Evolutionary conservation across 2,797 vertebrate species (phyloP).

Genomic region (Sciaenops ocellatus): DNA sequence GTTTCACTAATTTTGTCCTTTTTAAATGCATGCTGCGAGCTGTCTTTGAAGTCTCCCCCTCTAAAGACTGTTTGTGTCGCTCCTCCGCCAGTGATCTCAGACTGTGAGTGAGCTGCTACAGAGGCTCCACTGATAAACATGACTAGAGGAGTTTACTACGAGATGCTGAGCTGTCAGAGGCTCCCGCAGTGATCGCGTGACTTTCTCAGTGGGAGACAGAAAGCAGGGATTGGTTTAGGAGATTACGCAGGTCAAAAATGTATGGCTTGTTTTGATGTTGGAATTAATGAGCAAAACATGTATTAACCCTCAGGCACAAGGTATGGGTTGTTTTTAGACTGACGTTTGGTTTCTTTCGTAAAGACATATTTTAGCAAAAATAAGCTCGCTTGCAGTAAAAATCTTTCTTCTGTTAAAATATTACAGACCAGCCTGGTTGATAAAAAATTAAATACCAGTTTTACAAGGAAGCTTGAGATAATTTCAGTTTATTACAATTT

Average conservation of each 20-base stretch:
- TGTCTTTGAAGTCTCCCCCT: conserved; percentile 60
- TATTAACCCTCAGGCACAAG: conserved; percentile 5
- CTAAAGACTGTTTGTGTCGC: conserved; percentile 46
- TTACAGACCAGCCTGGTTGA: background rate
- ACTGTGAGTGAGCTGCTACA: conserved; percentile 16
- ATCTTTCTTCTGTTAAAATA: background rate
- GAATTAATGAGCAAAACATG: conserved; percentile 36
- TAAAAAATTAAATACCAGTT: background rate
- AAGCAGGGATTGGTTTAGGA: background rate
- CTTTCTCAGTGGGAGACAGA: conserved; percentile 22
- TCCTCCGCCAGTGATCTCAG: conserved; percentile 34
- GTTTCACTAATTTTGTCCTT: conserved; percentile 62
- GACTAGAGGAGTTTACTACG: conserved; percentile 19
- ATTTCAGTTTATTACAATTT: background rate
- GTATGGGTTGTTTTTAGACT: conserved; percentile 11
- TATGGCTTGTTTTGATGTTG: conserved; percentile 22
- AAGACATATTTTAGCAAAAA: background rate
- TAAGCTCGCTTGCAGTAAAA: background rate
- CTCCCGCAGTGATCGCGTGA: background rate
- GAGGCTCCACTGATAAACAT: conserved; percentile 7
- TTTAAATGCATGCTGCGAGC: conserved; percentile 50
- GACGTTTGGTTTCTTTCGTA: conserved; percentile 13
- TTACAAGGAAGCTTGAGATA: background rate
- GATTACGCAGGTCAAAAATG: conserved; percentile 9
- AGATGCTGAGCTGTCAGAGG: conserved; percentile 34